Evolutionary conservation across 2,113 vertebrate genomes (phyloP), one percentile per base, ranked within the genome.

Genomic region (Poeciliopsis retropinna): DNA sequence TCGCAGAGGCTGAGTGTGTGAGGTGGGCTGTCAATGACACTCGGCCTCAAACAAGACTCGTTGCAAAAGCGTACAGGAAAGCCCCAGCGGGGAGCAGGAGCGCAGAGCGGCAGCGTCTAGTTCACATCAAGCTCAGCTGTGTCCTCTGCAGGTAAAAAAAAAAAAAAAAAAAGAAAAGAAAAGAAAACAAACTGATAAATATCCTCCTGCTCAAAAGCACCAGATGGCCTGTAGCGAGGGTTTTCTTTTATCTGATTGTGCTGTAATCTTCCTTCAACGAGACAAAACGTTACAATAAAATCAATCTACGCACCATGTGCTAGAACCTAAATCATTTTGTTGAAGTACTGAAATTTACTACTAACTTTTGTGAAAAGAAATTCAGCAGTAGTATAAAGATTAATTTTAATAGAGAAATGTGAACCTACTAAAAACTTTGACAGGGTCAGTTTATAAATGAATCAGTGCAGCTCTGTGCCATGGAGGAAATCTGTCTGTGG

Each of bases 11-110:
- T 68, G 80, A 70, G 73, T 68, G 81, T 30, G 73, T 28, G 64
- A 87, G 88, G 85, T 82, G 77, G 64, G 76, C 79, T 88, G 90
- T 85, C 90, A 81, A 73, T 85, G 86, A 91, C 85, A 84, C 87
- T 69, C 41, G 73, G 72, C 73, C 82, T 88, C 77, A 81, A 88
- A 81, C 75, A 81, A n/a, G 15, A 70, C 73, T 87, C 19, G 37
- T 72, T 73, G 28, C 68, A 60, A 78, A 83, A 82, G 73, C 69
- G 79, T 79, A 80, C 72, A 85, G 70, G 63, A 79, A 60, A 78
- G 75, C 77, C 73, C 72, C 78, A 80, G 75, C 54, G 60, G 86
- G 82, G 62, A 69, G 61, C 65, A 70, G 60, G 69, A 15, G n/a
- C 19, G 44, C 25, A 57, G 32, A 65, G 75, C 57, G 13, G 69